Conservation (phyloP, 2,797 vertebrate species). For the Rousettus madagascariensis region DNA sequence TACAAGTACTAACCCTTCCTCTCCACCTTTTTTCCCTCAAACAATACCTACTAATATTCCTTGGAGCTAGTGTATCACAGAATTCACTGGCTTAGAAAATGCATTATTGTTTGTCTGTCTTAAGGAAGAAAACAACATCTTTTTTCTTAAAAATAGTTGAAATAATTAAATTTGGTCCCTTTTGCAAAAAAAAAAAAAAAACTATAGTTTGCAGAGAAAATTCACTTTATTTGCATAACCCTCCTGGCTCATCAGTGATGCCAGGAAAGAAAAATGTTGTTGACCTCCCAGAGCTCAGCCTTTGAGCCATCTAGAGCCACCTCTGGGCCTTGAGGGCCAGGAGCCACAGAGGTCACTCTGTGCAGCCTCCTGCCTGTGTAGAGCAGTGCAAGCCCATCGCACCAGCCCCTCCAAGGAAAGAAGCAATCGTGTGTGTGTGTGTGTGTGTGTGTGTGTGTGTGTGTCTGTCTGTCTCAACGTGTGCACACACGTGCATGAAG, state of each 20-base stretch:
- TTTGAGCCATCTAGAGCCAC: neutral
- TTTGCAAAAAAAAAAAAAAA: neutral
- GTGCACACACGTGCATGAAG: accelerated
- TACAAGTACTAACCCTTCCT: neutral
- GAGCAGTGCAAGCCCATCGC: neutral
- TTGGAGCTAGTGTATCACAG: neutral
- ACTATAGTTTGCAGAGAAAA: neutral
- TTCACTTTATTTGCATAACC: neutral
- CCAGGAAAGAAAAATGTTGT: neutral
- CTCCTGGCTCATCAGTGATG: neutral
- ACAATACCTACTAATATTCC: neutral
- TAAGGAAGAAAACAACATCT: neutral
- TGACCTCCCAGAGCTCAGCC: neutral
- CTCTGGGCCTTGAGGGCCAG: neutral
- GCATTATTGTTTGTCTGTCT: neutral
- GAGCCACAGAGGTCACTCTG: neutral
- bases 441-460: no score
- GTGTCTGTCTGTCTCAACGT: no score
- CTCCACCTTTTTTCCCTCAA: neutral
- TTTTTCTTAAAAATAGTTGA: neutral
- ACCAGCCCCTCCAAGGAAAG: neutral
- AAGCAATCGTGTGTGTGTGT: neutral
- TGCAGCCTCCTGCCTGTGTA: neutral
- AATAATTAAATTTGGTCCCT: neutral
- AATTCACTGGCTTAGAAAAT: neutral